A percentile compares a stretch with the other conserved stretches of the same genome.
Conservation (phyloP, 2,888 invertebrate species). For the Alitta virens region DNA sequence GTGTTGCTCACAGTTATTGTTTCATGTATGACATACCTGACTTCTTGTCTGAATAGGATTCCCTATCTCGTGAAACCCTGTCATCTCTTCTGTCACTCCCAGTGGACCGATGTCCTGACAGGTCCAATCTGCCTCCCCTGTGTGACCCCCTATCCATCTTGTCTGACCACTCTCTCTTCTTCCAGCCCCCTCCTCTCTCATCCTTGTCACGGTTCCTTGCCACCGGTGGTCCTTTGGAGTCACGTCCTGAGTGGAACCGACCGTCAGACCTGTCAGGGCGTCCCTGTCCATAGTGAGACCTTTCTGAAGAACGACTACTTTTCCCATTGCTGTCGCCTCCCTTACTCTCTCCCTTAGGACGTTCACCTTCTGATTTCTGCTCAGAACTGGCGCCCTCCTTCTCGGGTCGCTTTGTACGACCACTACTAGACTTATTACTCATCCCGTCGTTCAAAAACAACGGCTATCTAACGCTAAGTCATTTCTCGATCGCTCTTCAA, state of each 20-base stretch:
- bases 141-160: neutral
- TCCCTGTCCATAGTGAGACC: constrained; percentile 9
- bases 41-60: too few relatives aligned
- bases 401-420: constrained; percentile 12
- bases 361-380: constrained; percentile 8
- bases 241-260: neutral
- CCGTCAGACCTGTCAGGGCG: constrained; percentile 10
- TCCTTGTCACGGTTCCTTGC: neutral
- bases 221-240: neutral
- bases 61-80: too few relatives aligned
- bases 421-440: constrained; percentile 7
- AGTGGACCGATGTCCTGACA: neutral
- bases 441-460: constrained; percentile 2
- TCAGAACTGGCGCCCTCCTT: constrained; percentile 6
- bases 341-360: constrained; percentile 2
- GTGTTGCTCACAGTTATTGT: too few relatives aligned
- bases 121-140: neutral
- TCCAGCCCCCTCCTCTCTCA: constrained; percentile 7
- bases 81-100: too few relatives aligned
- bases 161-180: neutral
- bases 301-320: neutral
- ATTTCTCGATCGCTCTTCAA: too few relatives aligned
- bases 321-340: constrained; percentile 3
- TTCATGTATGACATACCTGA: too few relatives aligned
- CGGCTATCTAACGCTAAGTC: too few relatives aligned